Percentiles rank a stretch among this genome's conserved stretches.
Conservation (phyloP, 2,888 invertebrate species). For the Callyntrura guangdongensis region DNA sequence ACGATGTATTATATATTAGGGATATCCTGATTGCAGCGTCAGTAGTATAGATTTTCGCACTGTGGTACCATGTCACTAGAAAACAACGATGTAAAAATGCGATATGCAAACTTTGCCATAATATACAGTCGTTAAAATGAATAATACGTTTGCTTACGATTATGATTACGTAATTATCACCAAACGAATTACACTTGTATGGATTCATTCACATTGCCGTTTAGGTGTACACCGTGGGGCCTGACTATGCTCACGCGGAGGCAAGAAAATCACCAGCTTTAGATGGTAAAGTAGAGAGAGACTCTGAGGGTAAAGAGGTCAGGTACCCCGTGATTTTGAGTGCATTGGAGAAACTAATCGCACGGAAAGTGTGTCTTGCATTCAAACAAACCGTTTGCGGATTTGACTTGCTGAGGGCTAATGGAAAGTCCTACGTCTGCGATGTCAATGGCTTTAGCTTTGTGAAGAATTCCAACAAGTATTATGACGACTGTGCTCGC, state of each 20-base stretch:
- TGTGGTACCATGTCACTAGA: too few species aligned
- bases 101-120: too few species aligned
- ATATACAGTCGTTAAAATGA: too few species aligned
- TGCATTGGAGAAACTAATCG: constrained; percentile 98
- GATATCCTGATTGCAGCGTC: too few species aligned
- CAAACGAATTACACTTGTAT: background rate
- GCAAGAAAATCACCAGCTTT: constrained; percentile 99
- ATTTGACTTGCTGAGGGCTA: constrained; percentile 98
- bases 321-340: constrained; percentile 99
- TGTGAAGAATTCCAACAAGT: constrained; percentile 99
- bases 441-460: constrained; percentile 99
- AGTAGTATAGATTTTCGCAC: too few species aligned
- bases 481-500: constrained; percentile 99
- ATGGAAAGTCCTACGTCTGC: constrained; percentile 99
- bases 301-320: constrained; percentile 99
- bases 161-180: background rate
- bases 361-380: constrained; percentile 98
- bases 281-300: constrained; percentile 99
- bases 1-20: too few species aligned
- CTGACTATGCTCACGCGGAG: constrained; percentile 99
- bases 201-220: background rate
- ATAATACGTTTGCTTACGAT: too few species aligned
- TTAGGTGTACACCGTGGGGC: constrained; percentile 99
- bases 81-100: too few species aligned
- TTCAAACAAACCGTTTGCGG: constrained; percentile 99